Conservation (phyloP, 2,888 invertebrate genomes). For the Erebia ligea region DNA sequence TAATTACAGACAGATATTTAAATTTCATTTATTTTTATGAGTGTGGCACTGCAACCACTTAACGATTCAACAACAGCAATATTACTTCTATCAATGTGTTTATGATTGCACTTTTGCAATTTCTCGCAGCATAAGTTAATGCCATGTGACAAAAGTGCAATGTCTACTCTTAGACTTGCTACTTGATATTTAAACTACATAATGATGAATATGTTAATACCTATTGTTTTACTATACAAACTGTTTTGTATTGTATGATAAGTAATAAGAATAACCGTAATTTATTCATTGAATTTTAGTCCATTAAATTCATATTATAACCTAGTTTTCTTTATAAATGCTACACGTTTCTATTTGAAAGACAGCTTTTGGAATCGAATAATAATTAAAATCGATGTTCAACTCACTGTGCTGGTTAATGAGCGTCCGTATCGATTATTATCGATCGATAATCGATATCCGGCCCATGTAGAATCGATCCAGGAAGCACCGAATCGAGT, state of each 20-base stretch:
- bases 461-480: conserved; percentile 99
- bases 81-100: too few relatives aligned
- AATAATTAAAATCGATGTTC: not conserved
- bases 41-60: too few relatives aligned
- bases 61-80: too few relatives aligned
- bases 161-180: not conserved
- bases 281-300: not conserved
- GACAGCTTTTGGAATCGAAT: not conserved
- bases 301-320: too few relatives aligned
- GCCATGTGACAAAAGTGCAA: not conserved
- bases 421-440: conserved; percentile 92
- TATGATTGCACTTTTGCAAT: not conserved
- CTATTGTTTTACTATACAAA: not conserved
- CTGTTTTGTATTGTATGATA: conserved; percentile 2
- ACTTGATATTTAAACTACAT: not conserved
- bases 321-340: too few relatives aligned
- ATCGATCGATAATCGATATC: conserved; percentile 84
- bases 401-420: conserved; percentile 97
- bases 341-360: too few relatives aligned
- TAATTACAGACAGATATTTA: too few relatives aligned
- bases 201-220: not conserved
- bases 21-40: too few relatives aligned
- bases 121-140: not conserved
- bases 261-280: not conserved
- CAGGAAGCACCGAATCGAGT: conserved; percentile 98